Evolutionary conservation across 2,797 vertebrate genomes (phyloP), one percentile per base, ranked within the genome.

Genomic region (Schizopygopsis pylzovi): DNA sequence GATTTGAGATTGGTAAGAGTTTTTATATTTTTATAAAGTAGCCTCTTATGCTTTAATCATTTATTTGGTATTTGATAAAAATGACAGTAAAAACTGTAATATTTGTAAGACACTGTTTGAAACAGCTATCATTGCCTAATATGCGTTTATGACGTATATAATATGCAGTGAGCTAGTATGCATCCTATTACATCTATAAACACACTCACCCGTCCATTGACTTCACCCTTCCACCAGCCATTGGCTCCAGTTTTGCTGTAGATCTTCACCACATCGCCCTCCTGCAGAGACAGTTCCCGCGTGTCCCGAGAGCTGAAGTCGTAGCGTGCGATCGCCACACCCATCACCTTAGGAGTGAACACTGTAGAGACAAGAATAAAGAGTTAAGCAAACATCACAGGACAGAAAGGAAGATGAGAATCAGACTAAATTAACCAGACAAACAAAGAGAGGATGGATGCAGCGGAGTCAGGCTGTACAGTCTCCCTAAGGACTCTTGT

Each of bases 201-300:
- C 37, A 41, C 18, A 85, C 97, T 94, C 92, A 99, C 98, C 96
- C 97, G 95, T 92, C 97, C 96, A 0, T 98, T 98, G 20, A 96
- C 97, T 93, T 99, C 98, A 65, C 98, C 98, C 91, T 97, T 95
- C 98, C 98, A 99, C 98, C 98, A 99, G 93, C 98, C 98, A 20
- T 99, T 99, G 0, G 96, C 96, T 22, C 97, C 97, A 6, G 97
- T 94, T 92, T 99, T 99, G 1, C 97, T 99, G 92, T 98, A 99
- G 91, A 99, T 99, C 94, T 97, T 99, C 37, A 99, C 98, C 86
- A 98, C 93, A 0, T 99, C 98, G 0, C 98, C 98, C 89, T 98
- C 98, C 92, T 97, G 70, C 56, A 99, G 91, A 37, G 98, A 98
- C 33, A 99, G 92, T 45, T 99, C 98, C 10, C 98, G 93, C 83